phyloP scores from a whole-genome alignment of 1,140 invertebrate species.

The Listronotus bonariensis region DNA sequence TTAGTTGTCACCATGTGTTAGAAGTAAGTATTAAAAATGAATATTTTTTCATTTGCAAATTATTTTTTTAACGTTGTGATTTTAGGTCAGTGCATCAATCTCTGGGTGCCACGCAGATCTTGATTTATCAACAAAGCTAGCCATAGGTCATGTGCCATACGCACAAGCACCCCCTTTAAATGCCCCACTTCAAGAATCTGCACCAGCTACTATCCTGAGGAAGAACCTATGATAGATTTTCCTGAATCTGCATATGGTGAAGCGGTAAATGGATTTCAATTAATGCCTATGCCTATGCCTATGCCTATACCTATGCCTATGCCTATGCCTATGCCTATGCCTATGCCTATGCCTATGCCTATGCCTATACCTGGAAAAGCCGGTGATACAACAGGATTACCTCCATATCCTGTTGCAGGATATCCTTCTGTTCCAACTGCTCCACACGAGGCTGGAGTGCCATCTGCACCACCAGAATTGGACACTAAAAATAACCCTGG shows the following conservation, averaged over 20 bases:
- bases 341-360: background rate
- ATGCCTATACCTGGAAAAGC: background rate
- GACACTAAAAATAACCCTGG: background rate
- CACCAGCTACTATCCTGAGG: background rate
- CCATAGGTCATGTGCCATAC: constrained; percentile 17
- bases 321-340: constrained; percentile 8
- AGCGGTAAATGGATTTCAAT: too few species aligned
- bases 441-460: background rate
- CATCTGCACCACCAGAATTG: background rate
- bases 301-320: too few species aligned
- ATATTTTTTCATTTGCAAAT: background rate
- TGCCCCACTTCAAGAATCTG: background rate
- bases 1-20: constrained; percentile 5
- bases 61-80: background rate
- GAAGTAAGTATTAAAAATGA: constrained; percentile 3
- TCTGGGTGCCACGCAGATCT: constrained; percentile 11
- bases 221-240: too few species aligned
- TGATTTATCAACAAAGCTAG: background rate
- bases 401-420: background rate
- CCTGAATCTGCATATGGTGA: too few species aligned
- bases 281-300: too few species aligned
- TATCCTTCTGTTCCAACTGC: background rate
- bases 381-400: too few species aligned
- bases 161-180: background rate
- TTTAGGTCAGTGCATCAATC: constrained; percentile 11